Evolutionary conservation across 2,888 invertebrate species (phyloP).

Genomic region (Orchestes rusci): DNA sequence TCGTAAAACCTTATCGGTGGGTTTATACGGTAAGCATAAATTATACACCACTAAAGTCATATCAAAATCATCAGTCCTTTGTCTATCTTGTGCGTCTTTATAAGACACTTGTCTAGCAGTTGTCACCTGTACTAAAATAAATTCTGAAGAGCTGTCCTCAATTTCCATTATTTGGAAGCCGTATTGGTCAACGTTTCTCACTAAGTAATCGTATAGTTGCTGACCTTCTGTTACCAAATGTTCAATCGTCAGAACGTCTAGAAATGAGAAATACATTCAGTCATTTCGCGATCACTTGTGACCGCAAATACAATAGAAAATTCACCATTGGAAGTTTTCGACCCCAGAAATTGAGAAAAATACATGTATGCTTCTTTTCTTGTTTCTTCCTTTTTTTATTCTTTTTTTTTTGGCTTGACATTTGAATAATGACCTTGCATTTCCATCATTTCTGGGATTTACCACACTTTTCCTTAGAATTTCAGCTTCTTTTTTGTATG

Average conservation of each 20-base stretch:
- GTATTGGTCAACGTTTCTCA: conserved; percentile 60
- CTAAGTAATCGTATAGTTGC: conserved; percentile 62
- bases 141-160: conserved; percentile 48
- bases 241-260: conserved; percentile 52
- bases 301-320: too few species aligned
- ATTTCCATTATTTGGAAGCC: conserved; percentile 61
- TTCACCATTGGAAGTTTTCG: too few species aligned
- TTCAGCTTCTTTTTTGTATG: too few species aligned
- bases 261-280: too few species aligned
- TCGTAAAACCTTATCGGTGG: conserved; percentile 40
- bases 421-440: too few species aligned
- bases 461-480: too few species aligned
- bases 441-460: too few species aligned
- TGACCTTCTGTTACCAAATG: conserved; percentile 56
- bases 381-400: too few species aligned
- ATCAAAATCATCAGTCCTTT: conserved; percentile 59
- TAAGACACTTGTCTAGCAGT: conserved; percentile 52
- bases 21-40: conserved; percentile 41
- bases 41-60: conserved; percentile 60
- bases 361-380: too few species aligned
- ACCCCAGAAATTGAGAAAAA: too few species aligned
- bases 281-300: too few species aligned
- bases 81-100: conserved; percentile 52
- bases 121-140: conserved; percentile 55
- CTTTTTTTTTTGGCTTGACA: too few species aligned